A percentile compares a stretch with the other conserved stretches of the same genome.
Conservation (phyloP, 2,113 vertebrate species). For the Lonchura striata region DNA sequence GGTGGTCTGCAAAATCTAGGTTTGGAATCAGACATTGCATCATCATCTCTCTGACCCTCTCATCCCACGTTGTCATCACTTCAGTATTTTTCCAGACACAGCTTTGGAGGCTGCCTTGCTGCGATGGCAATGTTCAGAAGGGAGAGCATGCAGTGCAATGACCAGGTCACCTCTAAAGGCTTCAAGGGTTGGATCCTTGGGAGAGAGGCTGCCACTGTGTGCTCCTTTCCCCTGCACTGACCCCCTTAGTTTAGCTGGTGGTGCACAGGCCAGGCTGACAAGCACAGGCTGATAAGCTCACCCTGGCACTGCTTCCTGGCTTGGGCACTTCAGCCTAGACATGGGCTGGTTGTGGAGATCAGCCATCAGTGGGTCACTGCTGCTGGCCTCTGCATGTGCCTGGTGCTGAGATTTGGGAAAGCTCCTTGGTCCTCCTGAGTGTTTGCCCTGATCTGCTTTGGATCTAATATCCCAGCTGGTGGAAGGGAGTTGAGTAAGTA, state of each 20-base stretch:
- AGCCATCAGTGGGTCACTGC: background rate
- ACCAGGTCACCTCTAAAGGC: background rate
- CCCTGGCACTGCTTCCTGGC: background rate
- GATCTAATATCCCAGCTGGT: background rate
- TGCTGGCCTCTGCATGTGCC: background rate
- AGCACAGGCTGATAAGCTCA: background rate
- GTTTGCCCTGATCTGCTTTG: background rate
- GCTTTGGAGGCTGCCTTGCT: background rate
- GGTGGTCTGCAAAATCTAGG: background rate
- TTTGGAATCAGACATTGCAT: background rate
- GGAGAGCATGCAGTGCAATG: accelerated
- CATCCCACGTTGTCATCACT: background rate
- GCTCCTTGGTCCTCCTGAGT: background rate
- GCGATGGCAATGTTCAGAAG: background rate
- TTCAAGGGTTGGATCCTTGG: background rate
- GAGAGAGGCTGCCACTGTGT: background rate
- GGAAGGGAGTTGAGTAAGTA: background rate
- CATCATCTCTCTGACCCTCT: background rate
- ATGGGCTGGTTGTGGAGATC: background rate
- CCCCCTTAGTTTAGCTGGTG: background rate
- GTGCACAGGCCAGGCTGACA: background rate
- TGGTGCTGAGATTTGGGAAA: background rate
- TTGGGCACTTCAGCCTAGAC: background rate
- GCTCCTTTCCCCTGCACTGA: background rate
- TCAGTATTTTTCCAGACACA: background rate